Conservation (phyloP, 2,113 vertebrate genomes). For the Chaetodon trifascialis region DNA sequence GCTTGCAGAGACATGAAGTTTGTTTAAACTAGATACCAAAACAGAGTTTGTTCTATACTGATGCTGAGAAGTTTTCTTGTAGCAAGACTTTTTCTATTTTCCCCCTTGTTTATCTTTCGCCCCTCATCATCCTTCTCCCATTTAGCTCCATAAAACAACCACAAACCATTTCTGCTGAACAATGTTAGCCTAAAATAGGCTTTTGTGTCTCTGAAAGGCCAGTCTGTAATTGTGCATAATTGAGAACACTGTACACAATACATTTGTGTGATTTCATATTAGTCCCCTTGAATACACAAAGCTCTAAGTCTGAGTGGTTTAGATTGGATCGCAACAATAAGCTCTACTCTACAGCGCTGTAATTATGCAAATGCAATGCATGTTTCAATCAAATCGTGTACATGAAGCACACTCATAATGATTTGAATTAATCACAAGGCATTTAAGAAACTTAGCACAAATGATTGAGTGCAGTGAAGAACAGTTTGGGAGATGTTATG, state of each 20-base stretch:
- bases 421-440: conserved; percentile 79
- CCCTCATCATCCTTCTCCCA: conserved; percentile 57
- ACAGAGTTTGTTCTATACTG: conserved; percentile 14
- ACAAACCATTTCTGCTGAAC: conserved; percentile 72
- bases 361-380: conserved; percentile 81
- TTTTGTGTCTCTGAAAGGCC: conserved; percentile 74
- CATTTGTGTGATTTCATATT: conserved; percentile 79
- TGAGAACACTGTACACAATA: conserved; percentile 80
- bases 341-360: conserved; percentile 64
- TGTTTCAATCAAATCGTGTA: conserved; percentile 79
- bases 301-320: conserved; percentile 77
- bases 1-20: not conserved
- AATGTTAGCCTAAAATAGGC: conserved; percentile 73
- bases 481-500: conserved; percentile 58
- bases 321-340: conserved; percentile 81
- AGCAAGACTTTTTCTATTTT: conserved; percentile 25
- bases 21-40: conserved; percentile 7
- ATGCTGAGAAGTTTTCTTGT: conserved; percentile 34
- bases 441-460: conserved; percentile 76
- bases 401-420: conserved; percentile 75
- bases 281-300: conserved; percentile 75
- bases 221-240: conserved; percentile 77
- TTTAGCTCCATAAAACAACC: conserved; percentile 71
- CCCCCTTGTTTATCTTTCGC: conserved; percentile 38
- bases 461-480: conserved; percentile 70